These are phyloP conservation scores for Frankliniella intonsa DNA, from an alignment of 2,888 invertebrate species.

Conservation along the genomic window DNA sequence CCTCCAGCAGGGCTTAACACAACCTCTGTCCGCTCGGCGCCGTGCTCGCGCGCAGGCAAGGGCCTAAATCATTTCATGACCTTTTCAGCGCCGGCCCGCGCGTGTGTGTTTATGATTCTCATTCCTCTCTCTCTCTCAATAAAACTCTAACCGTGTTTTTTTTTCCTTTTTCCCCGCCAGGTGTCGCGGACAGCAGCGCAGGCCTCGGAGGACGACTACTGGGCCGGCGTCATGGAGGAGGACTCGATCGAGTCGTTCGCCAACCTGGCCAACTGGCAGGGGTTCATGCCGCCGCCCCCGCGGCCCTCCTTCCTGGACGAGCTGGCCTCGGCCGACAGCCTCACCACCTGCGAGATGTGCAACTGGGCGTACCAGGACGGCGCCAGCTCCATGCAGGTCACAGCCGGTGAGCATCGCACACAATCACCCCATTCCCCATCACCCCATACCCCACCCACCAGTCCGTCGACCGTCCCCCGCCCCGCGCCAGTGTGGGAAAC, in stretches of 20 bases:
- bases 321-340: conserved; percentile 59
- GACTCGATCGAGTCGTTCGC: conserved; percentile 37
- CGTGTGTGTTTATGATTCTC: not conserved
- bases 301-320: conserved; percentile 61
- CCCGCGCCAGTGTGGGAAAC: too few species aligned
- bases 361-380: conserved; percentile 54
- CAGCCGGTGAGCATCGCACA: not conserved
- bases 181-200: not conserved
- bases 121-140: not conserved
- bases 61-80: not conserved
- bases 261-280: conserved; percentile 37
- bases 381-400: conserved; percentile 21
- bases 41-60: too few species aligned
- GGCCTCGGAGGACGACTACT: conserved; percentile 37
- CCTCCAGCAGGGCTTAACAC: not conserved
- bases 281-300: conserved; percentile 61
- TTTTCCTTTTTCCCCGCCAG: not conserved
- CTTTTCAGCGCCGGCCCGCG: not conserved
- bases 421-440: too few species aligned
- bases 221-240: conserved; percentile 38
- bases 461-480: too few species aligned
- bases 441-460: too few species aligned
- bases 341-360: conserved; percentile 69
- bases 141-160: too few species aligned
- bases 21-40: too few species aligned